These are phyloP conservation scores for Zaprionus taronus DNA, from an alignment of 1,140 invertebrate genomes.

Conservation along the genomic window DNA sequence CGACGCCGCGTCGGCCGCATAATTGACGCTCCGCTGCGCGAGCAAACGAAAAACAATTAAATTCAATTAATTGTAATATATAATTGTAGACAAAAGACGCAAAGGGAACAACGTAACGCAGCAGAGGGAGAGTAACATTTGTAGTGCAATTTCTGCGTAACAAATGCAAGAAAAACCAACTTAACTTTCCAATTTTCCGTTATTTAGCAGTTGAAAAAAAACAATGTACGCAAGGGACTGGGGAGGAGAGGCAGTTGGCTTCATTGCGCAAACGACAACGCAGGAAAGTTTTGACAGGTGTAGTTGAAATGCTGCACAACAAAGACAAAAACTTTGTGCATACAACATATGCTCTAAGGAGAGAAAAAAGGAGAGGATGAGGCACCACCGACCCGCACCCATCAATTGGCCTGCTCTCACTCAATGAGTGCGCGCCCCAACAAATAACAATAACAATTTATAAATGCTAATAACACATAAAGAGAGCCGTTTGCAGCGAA, in stretches of 20 bases:
- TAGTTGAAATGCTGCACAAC: constrained; percentile 18
- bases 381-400: constrained; percentile 23
- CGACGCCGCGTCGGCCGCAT: constrained; percentile 43
- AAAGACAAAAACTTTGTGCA: constrained; percentile 37
- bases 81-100: constrained; percentile 40
- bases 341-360: neutral
- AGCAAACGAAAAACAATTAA: constrained; percentile 76
- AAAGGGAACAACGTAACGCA: neutral
- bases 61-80: constrained; percentile 77
- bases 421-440: constrained; percentile 40
- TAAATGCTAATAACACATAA: constrained; percentile 48
- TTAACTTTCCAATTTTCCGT: constrained; percentile 6
- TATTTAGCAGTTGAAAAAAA: constrained; percentile 33
- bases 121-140: constrained; percentile 18
- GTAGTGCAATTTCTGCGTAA: constrained; percentile 47
- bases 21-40: constrained; percentile 74
- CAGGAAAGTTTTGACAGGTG: constrained; percentile 19
- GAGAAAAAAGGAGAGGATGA: neutral
- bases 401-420: constrained; percentile 39
- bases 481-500: constrained; percentile 12
- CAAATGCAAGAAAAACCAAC: constrained; percentile 37
- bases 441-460: constrained; percentile 62
- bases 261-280: neutral
- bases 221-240: constrained; percentile 19
- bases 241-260: neutral